Evolutionary conservation across 1,140 invertebrate species (phyloP).

Genomic region (Drosophila ambigua): DNA sequence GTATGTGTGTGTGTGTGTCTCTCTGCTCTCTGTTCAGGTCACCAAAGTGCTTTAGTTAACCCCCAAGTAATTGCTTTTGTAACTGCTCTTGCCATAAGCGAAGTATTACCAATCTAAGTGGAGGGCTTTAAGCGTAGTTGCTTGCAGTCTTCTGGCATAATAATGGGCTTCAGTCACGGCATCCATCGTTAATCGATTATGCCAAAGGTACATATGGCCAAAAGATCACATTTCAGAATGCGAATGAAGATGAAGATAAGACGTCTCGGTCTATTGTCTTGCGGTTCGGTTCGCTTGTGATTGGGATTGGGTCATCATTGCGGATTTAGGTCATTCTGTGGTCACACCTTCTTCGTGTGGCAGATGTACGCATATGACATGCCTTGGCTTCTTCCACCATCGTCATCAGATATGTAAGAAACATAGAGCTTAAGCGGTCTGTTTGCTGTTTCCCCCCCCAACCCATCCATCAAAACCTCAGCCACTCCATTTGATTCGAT

Average conservation of each 20-base stretch:
- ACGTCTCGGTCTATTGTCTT: constrained; percentile 34
- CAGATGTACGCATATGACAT: constrained; percentile 21
- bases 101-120: too few species aligned
- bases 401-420: constrained; percentile 11
- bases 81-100: constrained; percentile 1
- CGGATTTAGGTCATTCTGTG: constrained; percentile 41
- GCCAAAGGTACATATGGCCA: constrained; percentile 20
- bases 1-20: not conserved
- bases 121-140: too few species aligned
- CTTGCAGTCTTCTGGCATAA: constrained; percentile 6
- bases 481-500: constrained; percentile 37
- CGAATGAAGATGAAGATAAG: constrained; percentile 1
- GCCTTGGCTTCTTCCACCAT: constrained; percentile 10
- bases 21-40: constrained; percentile 31
- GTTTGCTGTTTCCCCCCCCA: not conserved
- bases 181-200: constrained; percentile 50
- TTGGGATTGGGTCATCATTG: constrained; percentile 32
- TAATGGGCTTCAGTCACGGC: constrained; percentile 56
- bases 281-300: constrained; percentile 16
- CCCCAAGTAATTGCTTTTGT: constrained; percentile 10
- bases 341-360: constrained; percentile 29
- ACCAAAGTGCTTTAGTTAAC: constrained; percentile 11
- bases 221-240: constrained; percentile 10
- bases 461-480: constrained; percentile 45
- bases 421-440: constrained; percentile 25